A percentile compares a stretch with the other conserved stretches of the same genome.
Conservation (phyloP, 1,140 invertebrate genomes). For the Prorops nasuta region DNA sequence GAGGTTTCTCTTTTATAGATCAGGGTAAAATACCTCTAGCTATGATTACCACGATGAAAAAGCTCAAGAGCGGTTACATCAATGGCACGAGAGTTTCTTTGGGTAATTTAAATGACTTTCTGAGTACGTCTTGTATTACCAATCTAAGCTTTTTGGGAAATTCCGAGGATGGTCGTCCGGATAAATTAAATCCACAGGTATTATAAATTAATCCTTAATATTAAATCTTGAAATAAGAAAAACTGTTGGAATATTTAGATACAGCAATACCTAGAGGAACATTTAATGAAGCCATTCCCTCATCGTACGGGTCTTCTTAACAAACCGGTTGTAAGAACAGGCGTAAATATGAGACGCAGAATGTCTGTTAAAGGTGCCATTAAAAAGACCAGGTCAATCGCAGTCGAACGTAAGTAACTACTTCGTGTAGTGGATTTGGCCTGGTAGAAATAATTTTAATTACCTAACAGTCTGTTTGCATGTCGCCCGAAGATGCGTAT, state of each 20-base stretch:
- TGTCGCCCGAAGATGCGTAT: constrained; percentile 26
- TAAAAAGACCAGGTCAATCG: constrained; percentile 83
- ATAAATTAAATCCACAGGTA: constrained; percentile 60
- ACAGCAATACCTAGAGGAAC: constrained; percentile 83
- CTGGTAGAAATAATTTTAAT: constrained; percentile 12
- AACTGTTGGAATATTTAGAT: constrained; percentile 58
- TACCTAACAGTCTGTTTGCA: constrained; percentile 29
- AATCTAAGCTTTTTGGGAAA: constrained; percentile 92
- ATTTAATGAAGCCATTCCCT: constrained; percentile 77
- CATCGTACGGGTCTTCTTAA: constrained; percentile 68
- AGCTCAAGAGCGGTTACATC: constrained; percentile 97
- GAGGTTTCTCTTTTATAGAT: too few relatives aligned
- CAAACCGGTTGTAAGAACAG: constrained; percentile 49
- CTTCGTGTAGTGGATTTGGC: constrained; percentile 2
- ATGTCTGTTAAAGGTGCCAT: constrained; percentile 85
- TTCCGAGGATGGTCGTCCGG: constrained; percentile 86
- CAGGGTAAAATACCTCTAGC: constrained; percentile 88
- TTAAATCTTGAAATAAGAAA: constrained; percentile 2
- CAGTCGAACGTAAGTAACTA: constrained; percentile 72
- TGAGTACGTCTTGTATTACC: constrained; percentile 94
- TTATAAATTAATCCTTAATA: constrained; percentile 10
- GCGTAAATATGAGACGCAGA: constrained; percentile 62
- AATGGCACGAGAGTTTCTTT: constrained; percentile 95
- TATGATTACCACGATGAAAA: constrained; percentile 97
- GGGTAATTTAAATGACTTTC: constrained; percentile 86